Evolutionary conservation across 2,888 invertebrate species (phyloP).

Genomic region (Leptura quadrifasciata): DNA sequence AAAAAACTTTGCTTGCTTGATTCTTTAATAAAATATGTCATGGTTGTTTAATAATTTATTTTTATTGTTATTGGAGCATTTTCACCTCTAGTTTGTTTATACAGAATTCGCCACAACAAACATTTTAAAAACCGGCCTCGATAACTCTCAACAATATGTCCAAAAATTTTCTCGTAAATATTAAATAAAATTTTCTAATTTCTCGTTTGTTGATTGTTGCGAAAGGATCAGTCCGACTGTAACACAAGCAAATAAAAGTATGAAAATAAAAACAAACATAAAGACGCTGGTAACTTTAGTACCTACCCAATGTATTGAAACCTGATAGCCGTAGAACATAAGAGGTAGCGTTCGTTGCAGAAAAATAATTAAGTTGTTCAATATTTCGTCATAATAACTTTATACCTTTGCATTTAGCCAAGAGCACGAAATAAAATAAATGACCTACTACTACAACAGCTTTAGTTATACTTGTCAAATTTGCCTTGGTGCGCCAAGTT

Average conservation of each 20-base stretch:
- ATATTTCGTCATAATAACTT: slow-evolving; percentile 2
- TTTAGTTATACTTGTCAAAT: slow-evolving; percentile 6
- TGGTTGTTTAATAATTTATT: too few relatives aligned
- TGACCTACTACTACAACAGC: not conserved
- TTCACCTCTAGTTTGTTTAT: too few relatives aligned
- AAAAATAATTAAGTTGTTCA: slow-evolving; percentile 18
- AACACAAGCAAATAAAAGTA: not conserved
- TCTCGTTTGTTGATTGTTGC: not conserved
- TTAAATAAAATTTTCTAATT: not conserved
- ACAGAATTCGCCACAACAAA: too few relatives aligned
- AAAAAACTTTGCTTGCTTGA: too few relatives aligned
- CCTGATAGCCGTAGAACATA: slow-evolving; percentile 18
- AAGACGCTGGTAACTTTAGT: slow-evolving; percentile 9
- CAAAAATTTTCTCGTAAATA: too few relatives aligned
- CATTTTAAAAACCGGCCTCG: too few relatives aligned
- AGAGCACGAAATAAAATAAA: slow-evolving; percentile 9
- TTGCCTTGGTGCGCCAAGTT: not conserved
- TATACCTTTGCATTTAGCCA: not conserved
- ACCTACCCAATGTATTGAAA: slow-evolving; percentile 8
- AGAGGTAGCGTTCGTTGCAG: not conserved
- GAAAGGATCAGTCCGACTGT: not conserved
- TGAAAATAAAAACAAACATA: slow-evolving; percentile 5
- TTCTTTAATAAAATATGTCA: too few relatives aligned
- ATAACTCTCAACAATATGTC: too few relatives aligned
- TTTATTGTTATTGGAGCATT: too few relatives aligned